Base-by-base conservation (phyloP, 2,888 invertebrate genomes). In the Drosophila pseudotakahashii region DNA sequence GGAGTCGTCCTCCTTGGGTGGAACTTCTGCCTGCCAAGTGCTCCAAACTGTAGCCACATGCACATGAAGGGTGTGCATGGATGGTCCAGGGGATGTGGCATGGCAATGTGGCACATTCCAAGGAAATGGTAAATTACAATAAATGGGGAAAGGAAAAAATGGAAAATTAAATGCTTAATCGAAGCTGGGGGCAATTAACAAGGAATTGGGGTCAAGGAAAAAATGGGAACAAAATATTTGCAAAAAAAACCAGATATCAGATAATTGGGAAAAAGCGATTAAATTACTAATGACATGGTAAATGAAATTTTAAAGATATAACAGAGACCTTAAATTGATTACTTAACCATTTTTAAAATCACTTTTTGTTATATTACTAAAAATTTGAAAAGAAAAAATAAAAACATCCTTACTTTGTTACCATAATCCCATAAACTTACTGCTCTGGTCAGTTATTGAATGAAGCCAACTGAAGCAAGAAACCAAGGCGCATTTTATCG, bases 71-170 rank as follows among this genome's bases (percentile, higher is more conserved):
- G 45, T 45, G 45, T 45, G 47, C n/a, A n/a, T 19, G 9, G 26
- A 19, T 14, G 41, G 10, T n/a, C 16, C 16, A 39, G 13, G 13
- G 39, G 23, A 23, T 30, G 30, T 30, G 30, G 36, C 30, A 47
- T 30, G 30, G 36, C 30, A 47, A 30, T 59, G 45, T 47, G 71
- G 39, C 30, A 37, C 67, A 67, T 45, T 61, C 69, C 26, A 63
- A 51, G 44, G 34, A 53, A 83, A 53, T 76, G 60, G 60, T 60
- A 62, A 68, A 70, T 76, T 76, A 71, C 77, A 75, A 85, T 71
- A 75, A 75, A 30, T 48, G 44, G 26, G 13, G 5, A 14, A 41
- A 19, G 41, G 51, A 34, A 58, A 58, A 45, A 30, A 55, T 54
- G 34, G 50, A 26, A 39, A 61, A 51, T 36, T 55, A 52, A 47